Evolutionary conservation across 2,797 vertebrate species (phyloP).

Genomic region (Nannoperca obscura): DNA sequence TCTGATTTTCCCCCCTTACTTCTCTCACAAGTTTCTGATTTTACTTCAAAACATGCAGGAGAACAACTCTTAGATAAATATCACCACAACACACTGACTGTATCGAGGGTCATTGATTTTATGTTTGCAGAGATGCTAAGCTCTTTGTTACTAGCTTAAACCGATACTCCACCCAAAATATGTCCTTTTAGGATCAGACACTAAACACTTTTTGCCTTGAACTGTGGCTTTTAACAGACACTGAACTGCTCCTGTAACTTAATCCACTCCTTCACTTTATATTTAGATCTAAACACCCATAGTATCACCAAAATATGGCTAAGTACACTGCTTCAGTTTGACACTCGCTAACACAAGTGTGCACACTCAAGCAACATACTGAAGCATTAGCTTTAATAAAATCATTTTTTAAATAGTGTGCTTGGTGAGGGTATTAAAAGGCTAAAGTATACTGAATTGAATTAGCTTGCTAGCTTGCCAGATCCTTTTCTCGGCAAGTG

Average conservation of each 20-base stretch:
- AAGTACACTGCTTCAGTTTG: constrained; percentile 8
- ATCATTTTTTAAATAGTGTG: neutral
- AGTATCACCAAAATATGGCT: constrained; percentile 3
- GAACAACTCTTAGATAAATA: neutral
- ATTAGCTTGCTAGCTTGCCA: neutral
- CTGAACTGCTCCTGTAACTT: constrained; percentile 21
- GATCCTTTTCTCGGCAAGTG: constrained; percentile 11
- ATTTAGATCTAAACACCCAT: neutral
- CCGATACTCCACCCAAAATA: neutral
- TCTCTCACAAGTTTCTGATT: neutral
- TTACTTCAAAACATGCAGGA: constrained; percentile 4
- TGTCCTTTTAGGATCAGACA: constrained; percentile 22
- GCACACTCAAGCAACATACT: neutral
- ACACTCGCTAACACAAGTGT: neutral
- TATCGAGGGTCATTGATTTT: constrained; percentile 26
- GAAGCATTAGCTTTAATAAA: constrained; percentile 2
- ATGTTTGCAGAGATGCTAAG: constrained; percentile 19
- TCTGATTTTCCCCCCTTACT: neutral
- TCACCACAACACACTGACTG: constrained; percentile 6
- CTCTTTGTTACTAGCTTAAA: constrained; percentile 28
- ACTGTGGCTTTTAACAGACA: neutral
- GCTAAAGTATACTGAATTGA: neutral
- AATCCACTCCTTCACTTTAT: constrained; percentile 15
- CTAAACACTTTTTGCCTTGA: neutral
- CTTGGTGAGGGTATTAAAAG: neutral